Percentiles rank a stretch among this genome's conserved stretches.
Conservation (phyloP, 1,140 invertebrate species). For the Phenacoccus solenopsis region DNA sequence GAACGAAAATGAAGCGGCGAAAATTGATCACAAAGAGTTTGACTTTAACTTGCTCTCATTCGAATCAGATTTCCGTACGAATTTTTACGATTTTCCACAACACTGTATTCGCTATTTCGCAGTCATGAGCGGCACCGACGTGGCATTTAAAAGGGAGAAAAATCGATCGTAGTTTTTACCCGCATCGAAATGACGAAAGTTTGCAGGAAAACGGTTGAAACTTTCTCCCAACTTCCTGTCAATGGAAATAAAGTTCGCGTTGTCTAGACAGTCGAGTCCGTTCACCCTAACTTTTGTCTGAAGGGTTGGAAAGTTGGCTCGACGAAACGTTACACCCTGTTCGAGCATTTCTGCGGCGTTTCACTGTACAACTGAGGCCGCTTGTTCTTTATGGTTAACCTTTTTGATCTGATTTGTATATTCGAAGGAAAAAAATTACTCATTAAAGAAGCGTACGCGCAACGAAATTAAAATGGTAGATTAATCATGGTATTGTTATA, state of each 20-base stretch:
- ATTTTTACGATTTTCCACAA: too few species aligned
- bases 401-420: constrained; percentile 3
- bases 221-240: not conserved
- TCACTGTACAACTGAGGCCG: too few species aligned
- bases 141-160: too few species aligned
- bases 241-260: not conserved
- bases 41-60: too few species aligned
- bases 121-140: too few species aligned
- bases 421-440: not conserved
- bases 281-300: not conserved
- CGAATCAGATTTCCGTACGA: too few species aligned
- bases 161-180: not conserved
- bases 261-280: not conserved
- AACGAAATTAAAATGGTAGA: constrained; percentile 7
- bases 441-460: not conserved
- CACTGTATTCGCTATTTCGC: too few species aligned
- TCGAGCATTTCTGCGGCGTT: too few species aligned
- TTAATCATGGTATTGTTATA: constrained; percentile 11
- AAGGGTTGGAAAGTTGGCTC: not conserved
- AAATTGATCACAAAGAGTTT: too few species aligned
- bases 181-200: not conserved
- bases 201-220: not conserved
- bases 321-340: not conserved
- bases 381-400: not conserved
- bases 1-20: too few species aligned